Percentiles rank a stretch among this genome's conserved stretches.
These are phyloP conservation scores for Indicator indicator DNA, from an alignment of 2,113 vertebrate genomes.

Conservation along the genomic window DNA sequence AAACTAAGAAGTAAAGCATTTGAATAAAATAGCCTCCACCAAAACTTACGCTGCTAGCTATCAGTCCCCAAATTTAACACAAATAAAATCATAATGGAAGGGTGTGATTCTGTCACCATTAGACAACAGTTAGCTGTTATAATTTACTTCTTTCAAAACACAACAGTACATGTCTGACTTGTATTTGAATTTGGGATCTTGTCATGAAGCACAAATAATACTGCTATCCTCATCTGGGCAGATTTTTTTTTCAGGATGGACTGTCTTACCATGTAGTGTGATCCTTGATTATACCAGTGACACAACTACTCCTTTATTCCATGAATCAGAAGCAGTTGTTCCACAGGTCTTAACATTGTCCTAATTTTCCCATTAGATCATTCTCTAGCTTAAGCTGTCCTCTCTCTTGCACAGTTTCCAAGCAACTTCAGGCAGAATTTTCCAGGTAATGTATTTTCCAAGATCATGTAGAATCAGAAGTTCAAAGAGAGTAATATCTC, in stretches of 20 bases:
- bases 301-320: background rate
- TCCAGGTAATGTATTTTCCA: background rate
- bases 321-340: background rate
- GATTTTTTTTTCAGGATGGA: background rate
- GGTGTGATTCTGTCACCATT: background rate
- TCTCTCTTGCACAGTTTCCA: background rate
- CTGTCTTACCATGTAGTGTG: rapidly evolving
- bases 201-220: background rate
- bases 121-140: background rate
- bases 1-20: background rate
- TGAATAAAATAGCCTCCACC: background rate
- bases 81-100: background rate
- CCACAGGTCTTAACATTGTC: rapidly evolving
- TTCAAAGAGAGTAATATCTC: background rate
- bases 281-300: background rate
- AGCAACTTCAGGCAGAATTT: background rate
- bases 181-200: background rate
- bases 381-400: background rate
- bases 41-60: background rate
- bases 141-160: background rate
- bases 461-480: background rate
- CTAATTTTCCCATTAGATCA: background rate
- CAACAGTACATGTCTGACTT: background rate
- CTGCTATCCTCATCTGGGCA: background rate
- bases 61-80: background rate